Conservation (phyloP, 2,797 vertebrate genomes). For the Myoxocephalus aenaeus region DNA sequence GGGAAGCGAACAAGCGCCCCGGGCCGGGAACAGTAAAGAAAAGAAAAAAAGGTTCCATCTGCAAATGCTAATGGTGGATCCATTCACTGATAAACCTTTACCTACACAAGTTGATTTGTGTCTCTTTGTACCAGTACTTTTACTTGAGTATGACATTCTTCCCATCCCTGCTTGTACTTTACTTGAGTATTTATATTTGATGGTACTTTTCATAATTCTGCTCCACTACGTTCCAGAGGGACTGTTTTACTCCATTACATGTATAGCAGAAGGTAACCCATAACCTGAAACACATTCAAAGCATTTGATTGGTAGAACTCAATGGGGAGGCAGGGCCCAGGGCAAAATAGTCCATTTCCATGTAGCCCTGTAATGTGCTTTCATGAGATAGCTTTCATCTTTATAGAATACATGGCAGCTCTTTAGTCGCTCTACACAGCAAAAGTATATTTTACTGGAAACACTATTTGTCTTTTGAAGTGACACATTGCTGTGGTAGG, state of each 20-base stretch:
- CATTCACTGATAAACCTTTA: no score
- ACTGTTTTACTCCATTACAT: no score
- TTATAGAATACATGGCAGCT: constrained; percentile 15
- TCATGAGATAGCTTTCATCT: constrained; percentile 41
- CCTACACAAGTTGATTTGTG: no score
- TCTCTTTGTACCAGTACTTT: no score
- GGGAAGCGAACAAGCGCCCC: no score
- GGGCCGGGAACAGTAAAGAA: no score
- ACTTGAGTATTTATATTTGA: no score
- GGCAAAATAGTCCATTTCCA: constrained; percentile 9
- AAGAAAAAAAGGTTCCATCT: neutral
- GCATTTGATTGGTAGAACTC: constrained; percentile 6
- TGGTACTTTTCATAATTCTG: no score
- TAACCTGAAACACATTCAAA: neutral
- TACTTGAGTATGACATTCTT: no score
- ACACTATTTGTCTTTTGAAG: constrained; percentile 34
- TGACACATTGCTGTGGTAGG: neutral
- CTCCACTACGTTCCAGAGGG: no score
- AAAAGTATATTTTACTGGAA: constrained; percentile 40
- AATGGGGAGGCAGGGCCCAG: neutral
- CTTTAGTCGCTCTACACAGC: constrained; percentile 16
- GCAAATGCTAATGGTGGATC: no score
- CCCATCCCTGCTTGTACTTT: no score
- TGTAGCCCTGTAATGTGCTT: constrained; percentile 23
- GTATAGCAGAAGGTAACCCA: neutral